A percentile compares a stretch with the other conserved stretches of the same genome.
These are phyloP conservation scores for Apamea sordens DNA, from an alignment of 2,888 invertebrate genomes.

Conservation along the genomic window DNA sequence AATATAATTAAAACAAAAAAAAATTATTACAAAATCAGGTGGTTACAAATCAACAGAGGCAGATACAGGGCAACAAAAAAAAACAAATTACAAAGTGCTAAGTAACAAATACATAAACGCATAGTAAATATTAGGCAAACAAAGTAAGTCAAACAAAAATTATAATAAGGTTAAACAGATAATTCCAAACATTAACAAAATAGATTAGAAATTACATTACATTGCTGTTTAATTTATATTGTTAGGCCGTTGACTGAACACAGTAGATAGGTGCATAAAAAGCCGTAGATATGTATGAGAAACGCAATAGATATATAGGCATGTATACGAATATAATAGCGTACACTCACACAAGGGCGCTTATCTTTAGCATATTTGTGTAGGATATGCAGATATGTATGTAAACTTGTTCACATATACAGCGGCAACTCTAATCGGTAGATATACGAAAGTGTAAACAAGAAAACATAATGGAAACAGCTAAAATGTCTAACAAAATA, in stretches of 20 bases:
- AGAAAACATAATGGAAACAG: slow-evolving; percentile 75
- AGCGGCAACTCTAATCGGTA: slow-evolving; percentile 69
- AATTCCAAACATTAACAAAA: slow-evolving; percentile 58
- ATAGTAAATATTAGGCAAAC: slow-evolving; percentile 38
- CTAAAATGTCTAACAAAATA: slow-evolving; percentile 77
- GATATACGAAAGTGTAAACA: slow-evolving; percentile 78
- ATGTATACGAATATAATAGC: slow-evolving; percentile 55
- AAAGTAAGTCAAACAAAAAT: slow-evolving; percentile 41
- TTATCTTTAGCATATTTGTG: slow-evolving; percentile 71
- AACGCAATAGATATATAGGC: slow-evolving; percentile 53
- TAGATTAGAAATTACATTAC: slow-evolving; percentile 45
- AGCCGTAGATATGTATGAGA: slow-evolving; percentile 58
- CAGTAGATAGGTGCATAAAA: slow-evolving; percentile 62
- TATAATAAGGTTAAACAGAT: slow-evolving; percentile 32
- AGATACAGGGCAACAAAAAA: slow-evolving; percentile 47
- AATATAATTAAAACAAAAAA: slow-evolving; percentile 67
- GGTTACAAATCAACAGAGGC: slow-evolving; percentile 46
- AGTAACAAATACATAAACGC: slow-evolving; percentile 46
- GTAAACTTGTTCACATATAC: slow-evolving; percentile 57
- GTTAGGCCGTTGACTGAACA: slow-evolving; percentile 70
- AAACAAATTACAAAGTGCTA: slow-evolving; percentile 27
- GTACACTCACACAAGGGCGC: slow-evolving; percentile 65
- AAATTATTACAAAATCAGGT: slow-evolving; percentile 45
- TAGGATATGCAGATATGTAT: slow-evolving; percentile 61
- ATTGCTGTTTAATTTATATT: slow-evolving; percentile 58